Percentiles rank a stretch among this genome's conserved stretches.
Conservation (phyloP, 2,113 vertebrate species). For the Pao palembangensis region DNA sequence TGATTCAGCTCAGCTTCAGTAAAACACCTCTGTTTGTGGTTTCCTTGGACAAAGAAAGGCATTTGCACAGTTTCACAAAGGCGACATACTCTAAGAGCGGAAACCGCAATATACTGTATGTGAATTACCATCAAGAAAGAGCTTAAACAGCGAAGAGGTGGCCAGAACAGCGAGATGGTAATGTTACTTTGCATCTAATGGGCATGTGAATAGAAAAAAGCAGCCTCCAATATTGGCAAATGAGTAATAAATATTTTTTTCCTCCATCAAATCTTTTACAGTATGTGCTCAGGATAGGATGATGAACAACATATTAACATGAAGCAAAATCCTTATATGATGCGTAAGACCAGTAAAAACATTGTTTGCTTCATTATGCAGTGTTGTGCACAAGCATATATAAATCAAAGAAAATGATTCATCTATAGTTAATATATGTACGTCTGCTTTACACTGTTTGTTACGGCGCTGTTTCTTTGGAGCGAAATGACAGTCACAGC, state of each 20-base stretch:
- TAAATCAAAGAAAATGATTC: constrained; percentile 19
- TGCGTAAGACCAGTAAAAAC: neutral
- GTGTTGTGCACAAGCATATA: neutral
- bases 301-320: neutral
- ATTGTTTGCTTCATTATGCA: neutral
- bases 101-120: no score
- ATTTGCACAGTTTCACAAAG: neutral
- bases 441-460: constrained; percentile 15
- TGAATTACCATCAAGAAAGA: no score
- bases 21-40: neutral
- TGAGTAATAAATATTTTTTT: no score
- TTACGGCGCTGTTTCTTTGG: constrained; percentile 7
- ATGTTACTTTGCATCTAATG: no score
- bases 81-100: neutral
- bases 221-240: no score
- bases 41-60: neutral
- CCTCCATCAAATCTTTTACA: neutral
- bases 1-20: neutral
- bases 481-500: constrained; percentile 35
- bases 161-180: no score
- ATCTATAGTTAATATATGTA: constrained; percentile 2
- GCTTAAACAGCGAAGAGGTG: no score
- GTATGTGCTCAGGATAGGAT: neutral
- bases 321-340: neutral
- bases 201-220: no score